A percentile compares a stretch with the other conserved stretches of the same genome.
Conservation (phyloP, 1,140 invertebrate genomes). For the Drosophila ananassae region DNA sequence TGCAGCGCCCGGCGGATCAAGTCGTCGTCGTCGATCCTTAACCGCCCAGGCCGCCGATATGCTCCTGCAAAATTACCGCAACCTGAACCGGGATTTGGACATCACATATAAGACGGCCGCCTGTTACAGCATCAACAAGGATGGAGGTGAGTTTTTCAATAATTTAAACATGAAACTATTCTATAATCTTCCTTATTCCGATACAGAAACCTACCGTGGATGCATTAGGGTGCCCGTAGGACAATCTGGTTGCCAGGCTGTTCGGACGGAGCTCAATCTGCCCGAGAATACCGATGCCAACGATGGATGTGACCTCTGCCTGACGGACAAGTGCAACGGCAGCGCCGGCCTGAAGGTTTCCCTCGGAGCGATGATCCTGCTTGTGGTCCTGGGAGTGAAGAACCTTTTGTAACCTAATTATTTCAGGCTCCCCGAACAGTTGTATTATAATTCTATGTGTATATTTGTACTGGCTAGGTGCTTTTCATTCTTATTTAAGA, state of each 20-base stretch:
- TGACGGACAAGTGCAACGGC: slow-evolving; percentile 62
- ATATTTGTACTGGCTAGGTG: slow-evolving; percentile 7
- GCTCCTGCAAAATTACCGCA: slow-evolving; percentile 52
- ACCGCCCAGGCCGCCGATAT: slow-evolving; percentile 50
- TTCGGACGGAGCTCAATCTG: slow-evolving; percentile 18
- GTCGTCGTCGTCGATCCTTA: slow-evolving; percentile 30
- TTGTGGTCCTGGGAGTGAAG: slow-evolving; percentile 46
- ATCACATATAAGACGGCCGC: slow-evolving; percentile 33
- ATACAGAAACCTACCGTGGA: slow-evolving; percentile 49
- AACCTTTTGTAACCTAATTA: slow-evolving; percentile 24
- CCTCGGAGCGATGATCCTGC: slow-evolving; percentile 48
- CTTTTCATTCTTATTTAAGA: slow-evolving; percentile 19
- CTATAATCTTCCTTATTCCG: not conserved
- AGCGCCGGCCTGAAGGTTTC: slow-evolving; percentile 53
- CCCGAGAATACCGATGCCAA: slow-evolving; percentile 2
- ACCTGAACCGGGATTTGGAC: slow-evolving; percentile 14
- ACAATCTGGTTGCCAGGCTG: slow-evolving; percentile 52
- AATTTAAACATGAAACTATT: not conserved
- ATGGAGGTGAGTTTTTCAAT: slow-evolving; percentile 39
- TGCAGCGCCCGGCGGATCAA: not conserved
- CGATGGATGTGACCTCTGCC: slow-evolving; percentile 57
- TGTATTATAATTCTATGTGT: slow-evolving; percentile 30
- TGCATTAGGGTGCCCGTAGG: slow-evolving; percentile 50
- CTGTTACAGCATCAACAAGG: slow-evolving; percentile 62
- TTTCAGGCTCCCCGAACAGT: not conserved